Evolutionary conservation across 2,888 invertebrate genomes (phyloP), one percentile per base, ranked within the genome.

Genomic region (Bellardia pandia): DNA sequence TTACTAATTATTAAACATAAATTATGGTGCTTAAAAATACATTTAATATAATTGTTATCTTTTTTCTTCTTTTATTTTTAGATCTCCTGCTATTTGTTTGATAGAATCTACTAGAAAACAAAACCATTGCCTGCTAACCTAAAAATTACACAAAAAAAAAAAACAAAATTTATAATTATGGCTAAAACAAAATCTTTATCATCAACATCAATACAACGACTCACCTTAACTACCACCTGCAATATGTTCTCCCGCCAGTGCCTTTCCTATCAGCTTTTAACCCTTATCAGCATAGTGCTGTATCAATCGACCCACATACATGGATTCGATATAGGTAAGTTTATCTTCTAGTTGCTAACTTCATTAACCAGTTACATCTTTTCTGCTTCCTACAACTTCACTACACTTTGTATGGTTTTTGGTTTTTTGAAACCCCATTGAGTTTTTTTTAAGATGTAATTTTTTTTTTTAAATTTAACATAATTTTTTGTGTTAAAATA

Each of bases 191-290:
- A 81, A 86, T 85, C 81, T 69, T 80, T 86, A 87, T 72, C 89
- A 78, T 79, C 88, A 77, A 82, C 84, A 86, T 84, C 83, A 78
- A 88, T 77, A 82, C 85, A 81, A 81, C 86, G 79, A 88, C 62
- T 86, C 82, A 86, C 86, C 80, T 78, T 84, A 86, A 88, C 82
- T 76, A 75, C 80, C 88, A 88, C 88, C 88, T 85, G 85, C 88
- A 88, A 87, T 83, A 90, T 91, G 92, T 90, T 92, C 92, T 92
- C 92, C 92, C 92, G 90, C 90, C 92, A 91, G 92, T 92, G 92
- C 92, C 92, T 92, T 92, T 91, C 92, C 91, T 87, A 87, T 87
- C 87, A 87, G 84, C 85, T 86, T 89, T 85, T 88, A 86, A 85
- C 88, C 88, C 84, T 88, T 89, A 83, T 80, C 89, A 88, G 91